A percentile compares a stretch with the other conserved stretches of the same genome.
phyloP scores from a whole-genome alignment of 2,888 invertebrate species.

The Epirrita christyi region DNA sequence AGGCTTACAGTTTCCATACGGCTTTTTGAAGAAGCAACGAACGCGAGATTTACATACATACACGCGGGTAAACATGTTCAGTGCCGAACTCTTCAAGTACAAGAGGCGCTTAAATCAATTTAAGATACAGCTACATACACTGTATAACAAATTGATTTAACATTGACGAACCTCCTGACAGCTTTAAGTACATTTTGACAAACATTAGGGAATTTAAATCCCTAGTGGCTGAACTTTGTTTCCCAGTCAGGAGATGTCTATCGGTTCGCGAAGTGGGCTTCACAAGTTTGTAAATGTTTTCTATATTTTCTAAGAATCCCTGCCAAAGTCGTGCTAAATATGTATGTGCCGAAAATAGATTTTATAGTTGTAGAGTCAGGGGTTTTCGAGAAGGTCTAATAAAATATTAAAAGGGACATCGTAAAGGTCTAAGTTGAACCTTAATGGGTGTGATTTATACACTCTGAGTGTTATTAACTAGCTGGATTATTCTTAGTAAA shows the following conservation, averaged over 20 bases:
- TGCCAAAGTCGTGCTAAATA: slow-evolving; percentile 9
- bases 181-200: slow-evolving; percentile 80
- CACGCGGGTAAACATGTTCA: slow-evolving; percentile 70
- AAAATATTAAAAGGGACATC: slow-evolving; percentile 30
- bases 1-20: slow-evolving; percentile 80
- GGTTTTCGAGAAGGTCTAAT: slow-evolving; percentile 24
- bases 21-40: slow-evolving; percentile 74
- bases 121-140: slow-evolving; percentile 16
- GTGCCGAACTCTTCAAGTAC: slow-evolving; percentile 72
- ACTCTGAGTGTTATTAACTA: slow-evolving; percentile 24
- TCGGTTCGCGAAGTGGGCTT: slow-evolving; percentile 57
- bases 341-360: slow-evolving; percentile 10
- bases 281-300: slow-evolving; percentile 56
- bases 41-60: slow-evolving; percentile 77
- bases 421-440: slow-evolving; percentile 30
- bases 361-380: slow-evolving; percentile 13
- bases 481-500: slow-evolving; percentile 23
- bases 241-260: slow-evolving; percentile 58
- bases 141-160: slow-evolving; percentile 83
- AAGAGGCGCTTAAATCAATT: no score
- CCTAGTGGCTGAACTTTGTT: slow-evolving; percentile 73
- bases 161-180: slow-evolving; percentile 69
- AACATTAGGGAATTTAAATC: slow-evolving; percentile 79
- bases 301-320: slow-evolving; percentile 5
- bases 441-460: slow-evolving; percentile 30